Percentiles rank a stretch among this genome's conserved stretches.
phyloP scores from a whole-genome alignment of 2,888 invertebrate species.

The Rhyacophila evoluta region DNA sequence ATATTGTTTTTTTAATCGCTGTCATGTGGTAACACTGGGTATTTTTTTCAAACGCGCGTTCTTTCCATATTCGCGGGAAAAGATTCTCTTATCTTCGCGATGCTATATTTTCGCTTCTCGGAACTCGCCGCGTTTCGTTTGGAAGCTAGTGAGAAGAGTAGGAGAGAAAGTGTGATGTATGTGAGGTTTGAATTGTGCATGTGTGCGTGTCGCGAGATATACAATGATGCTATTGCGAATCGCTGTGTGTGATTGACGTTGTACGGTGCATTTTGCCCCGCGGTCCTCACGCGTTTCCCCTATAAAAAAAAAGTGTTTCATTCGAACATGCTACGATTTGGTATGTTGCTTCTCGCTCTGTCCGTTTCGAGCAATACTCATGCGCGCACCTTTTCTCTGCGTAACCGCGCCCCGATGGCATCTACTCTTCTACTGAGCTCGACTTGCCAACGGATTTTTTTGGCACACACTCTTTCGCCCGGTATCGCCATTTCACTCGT shows the following conservation, averaged over 20 bases:
- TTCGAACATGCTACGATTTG: constrained; percentile 6
- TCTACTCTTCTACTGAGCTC: constrained; percentile 46
- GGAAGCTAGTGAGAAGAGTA: constrained; percentile 11
- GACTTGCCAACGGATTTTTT: constrained; percentile 40
- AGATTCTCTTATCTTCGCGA: constrained; percentile 3
- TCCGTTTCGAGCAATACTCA: constrained; percentile 40
- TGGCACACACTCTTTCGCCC: constrained; percentile 40
- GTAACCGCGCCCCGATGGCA: constrained; percentile 50
- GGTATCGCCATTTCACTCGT: constrained; percentile 47
- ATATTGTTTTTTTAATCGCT: background rate
- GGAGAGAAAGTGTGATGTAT: constrained; percentile 9
- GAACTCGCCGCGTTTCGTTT: constrained; percentile 20
- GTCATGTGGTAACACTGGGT: background rate
- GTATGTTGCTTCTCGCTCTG: background rate
- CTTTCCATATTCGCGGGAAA: constrained; percentile 22
- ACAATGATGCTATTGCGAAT: constrained; percentile 30
- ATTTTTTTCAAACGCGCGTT: constrained; percentile 10
- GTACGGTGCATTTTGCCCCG: constrained; percentile 44
- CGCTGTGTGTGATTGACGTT: constrained; percentile 42
- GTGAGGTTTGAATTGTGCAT: constrained; percentile 7
- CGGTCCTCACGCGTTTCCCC: constrained; percentile 26
- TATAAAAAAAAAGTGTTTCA: constrained; percentile 4
- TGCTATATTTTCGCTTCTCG: background rate
- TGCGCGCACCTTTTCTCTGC: constrained; percentile 36
- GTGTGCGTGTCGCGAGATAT: constrained; percentile 33